phyloP scores from a whole-genome alignment of 1,140 invertebrate genomes.

The Proales similis region DNA sequence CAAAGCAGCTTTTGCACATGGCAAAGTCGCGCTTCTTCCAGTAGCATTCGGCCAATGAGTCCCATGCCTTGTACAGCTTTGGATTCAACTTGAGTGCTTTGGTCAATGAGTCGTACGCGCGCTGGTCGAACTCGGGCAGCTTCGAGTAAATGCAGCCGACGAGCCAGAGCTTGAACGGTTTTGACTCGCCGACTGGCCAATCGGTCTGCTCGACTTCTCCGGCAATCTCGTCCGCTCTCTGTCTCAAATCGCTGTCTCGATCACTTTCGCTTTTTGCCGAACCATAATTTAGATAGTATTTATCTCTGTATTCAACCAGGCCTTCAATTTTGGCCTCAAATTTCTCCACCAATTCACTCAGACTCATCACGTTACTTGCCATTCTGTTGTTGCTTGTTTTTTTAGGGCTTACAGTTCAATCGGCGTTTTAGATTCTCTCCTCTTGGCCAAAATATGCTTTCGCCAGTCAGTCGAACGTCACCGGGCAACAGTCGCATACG shows the following conservation, averaged over 20 bases:
- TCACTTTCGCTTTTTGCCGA: slow-evolving; percentile 6
- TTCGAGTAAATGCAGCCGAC: slow-evolving; percentile 71
- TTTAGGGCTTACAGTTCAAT: too few species aligned
- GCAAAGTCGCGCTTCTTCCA: slow-evolving; percentile 75
- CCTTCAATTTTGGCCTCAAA: slow-evolving; percentile 26
- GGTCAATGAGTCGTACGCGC: slow-evolving; percentile 66
- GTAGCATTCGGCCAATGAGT: slow-evolving; percentile 78
- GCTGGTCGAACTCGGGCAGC: slow-evolving; percentile 60
- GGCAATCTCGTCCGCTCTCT: neutral
- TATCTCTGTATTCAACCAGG: slow-evolving; percentile 25
- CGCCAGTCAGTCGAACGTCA: too few species aligned
- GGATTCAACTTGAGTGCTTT: slow-evolving; percentile 78
- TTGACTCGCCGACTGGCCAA: slow-evolving; percentile 39
- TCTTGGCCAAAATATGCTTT: too few species aligned
- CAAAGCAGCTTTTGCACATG: slow-evolving; percentile 74
- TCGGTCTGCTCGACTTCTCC: neutral
- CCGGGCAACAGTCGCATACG: too few species aligned
- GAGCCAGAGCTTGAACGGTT: slow-evolving; percentile 66
- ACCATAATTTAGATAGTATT: slow-evolving; percentile 21
- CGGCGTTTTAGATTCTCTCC: too few species aligned
- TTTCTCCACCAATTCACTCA: slow-evolving; percentile 3
- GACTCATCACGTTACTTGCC: slow-evolving; percentile 8
- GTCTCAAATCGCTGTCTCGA: neutral
- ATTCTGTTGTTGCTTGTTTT: too few species aligned
- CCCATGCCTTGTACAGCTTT: slow-evolving; percentile 73